Base-by-base conservation (phyloP, 2,888 invertebrate genomes). In the Miltochrista miniata region DNA sequence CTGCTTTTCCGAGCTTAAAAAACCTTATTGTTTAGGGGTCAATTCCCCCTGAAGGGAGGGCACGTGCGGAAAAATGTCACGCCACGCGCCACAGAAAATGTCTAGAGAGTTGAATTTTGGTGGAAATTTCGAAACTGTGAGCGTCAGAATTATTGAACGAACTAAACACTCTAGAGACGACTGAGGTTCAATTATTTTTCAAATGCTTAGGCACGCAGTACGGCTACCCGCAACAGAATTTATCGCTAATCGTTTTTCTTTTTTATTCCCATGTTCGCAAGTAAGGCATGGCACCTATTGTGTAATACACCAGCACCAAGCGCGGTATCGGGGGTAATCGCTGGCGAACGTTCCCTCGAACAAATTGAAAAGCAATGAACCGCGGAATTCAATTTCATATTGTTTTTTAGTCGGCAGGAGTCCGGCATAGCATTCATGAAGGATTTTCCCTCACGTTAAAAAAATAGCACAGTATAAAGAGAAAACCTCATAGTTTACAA, bases 311-410 rank as follows among this genome's bases (percentile, higher is more conserved):
- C 72, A 72, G 74, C 79, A 85, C 83, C 83, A 84, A 73, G 73
- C 61, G 72, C 73, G 70, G 77, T 74, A 81, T 81, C 79, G 79
- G 74, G 76, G 80, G 85, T 85, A 87, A 89, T 83, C 84, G 87
- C 75, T 79, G 79, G 76, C 78, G 83, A 85, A 80, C 87, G 88
- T 80, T 86, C 87, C 79, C 83, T 79, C 85, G 79, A 85, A 90
- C 90, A 92, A 91, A 93, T 93, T 92, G 93, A 92, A 92, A 92
- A 90, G 92, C 93, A 93, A 93, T 93, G 93, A 93, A 93, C 93
- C 93, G 92, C 93, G 92, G 93, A 93, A 93, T 93, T 93, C 93
- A 93, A 93, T 93, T 93, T 93, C 92, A 93, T 93, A 93, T 93
- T 93, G 93, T n/a, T n/a, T n/a, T n/a, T n/a, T n/a, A n/a, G n/a